These are phyloP conservation scores for Raillietiella orientalis DNA, from an alignment of 2,888 invertebrate genomes.

Conservation along the genomic window DNA sequence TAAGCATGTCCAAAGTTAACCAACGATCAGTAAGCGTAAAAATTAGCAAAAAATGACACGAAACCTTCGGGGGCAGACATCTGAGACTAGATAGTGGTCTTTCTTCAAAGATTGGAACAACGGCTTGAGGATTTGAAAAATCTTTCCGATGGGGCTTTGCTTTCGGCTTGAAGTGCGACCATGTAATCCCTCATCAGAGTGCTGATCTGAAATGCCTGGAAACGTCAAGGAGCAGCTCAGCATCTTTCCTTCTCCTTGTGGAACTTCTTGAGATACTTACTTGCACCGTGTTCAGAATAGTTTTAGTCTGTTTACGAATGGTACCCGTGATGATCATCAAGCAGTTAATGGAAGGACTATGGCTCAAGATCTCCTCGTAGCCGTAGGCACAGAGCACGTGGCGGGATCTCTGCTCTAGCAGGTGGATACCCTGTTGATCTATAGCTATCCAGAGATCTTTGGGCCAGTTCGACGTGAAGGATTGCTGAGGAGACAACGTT, in stretches of 20 bases:
- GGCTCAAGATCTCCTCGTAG: slow-evolving; percentile 56
- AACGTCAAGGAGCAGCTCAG: slow-evolving; percentile 7
- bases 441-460: slow-evolving; percentile 69
- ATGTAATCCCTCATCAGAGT: slow-evolving; percentile 66
- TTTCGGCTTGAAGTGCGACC: slow-evolving; percentile 22
- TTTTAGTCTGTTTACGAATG: slow-evolving; percentile 53
- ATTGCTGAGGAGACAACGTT: slow-evolving; percentile 34
- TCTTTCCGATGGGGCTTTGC: no score
- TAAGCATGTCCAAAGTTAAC: no score
- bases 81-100: no score
- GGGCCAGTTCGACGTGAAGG: slow-evolving; percentile 84
- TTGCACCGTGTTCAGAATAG: slow-evolving; percentile 69
- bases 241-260: no score
- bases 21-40: no score
- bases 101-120: no score
- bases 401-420: slow-evolving; percentile 56
- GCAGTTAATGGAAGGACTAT: slow-evolving; percentile 67
- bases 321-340: slow-evolving; percentile 49
- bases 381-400: slow-evolving; percentile 69
- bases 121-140: no score
- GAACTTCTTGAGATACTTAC: no score
- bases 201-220: slow-evolving; percentile 70
- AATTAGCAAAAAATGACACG: no score
- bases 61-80: no score
- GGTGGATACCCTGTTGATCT: slow-evolving; percentile 63